Base-by-base conservation (phyloP, 2,888 invertebrate species). In the Tortrix viridana region DNA sequence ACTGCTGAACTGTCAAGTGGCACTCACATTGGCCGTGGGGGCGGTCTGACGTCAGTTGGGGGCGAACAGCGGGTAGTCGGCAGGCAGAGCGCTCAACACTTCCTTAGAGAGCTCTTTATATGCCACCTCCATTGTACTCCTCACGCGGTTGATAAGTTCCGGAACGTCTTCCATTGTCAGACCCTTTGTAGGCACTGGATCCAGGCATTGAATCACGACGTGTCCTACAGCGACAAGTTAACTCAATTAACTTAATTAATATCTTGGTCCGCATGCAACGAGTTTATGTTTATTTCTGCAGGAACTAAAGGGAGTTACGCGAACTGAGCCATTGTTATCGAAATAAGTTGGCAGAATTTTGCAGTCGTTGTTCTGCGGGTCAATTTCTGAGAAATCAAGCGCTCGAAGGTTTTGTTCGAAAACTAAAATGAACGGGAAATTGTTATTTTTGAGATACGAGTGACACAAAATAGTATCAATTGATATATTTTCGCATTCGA, bases 101-200 rank as follows among this genome's bases (percentile, higher is more conserved):
- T 93, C 93, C 67, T 89, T 89, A 6, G 90, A 89, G 5, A 93
- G 81, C 65, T 90, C 89, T 67, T 89, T 86, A 76, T 93, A 93
- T 0, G 86, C 86, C 37, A 85, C 80, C 66, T 89, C 88, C 94
- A 94, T 94, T 23, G 85, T 77, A 61, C 84, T 81, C 22, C 90
- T 87, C 0, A 93, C 89, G 66, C 84, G 86, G 46, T 81, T 81
- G 62, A 92, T 92, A 37, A 94, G 80, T 16, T 86, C 87, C 0
- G 92, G 91, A 1, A 93, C 88, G 68, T 93, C 93, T 1, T 90
- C 86, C 79, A 88, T 84, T 0, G 86, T 89, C 41, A 93, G 74
- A 1, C 93, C 92, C 23, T 77, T 79, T 0, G 94, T 94, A 0
- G 93, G 84, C 26, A 94, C 84, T 12, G 93, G 92, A 22, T 93